Evolutionary conservation across 2,888 invertebrate genomes (phyloP).

Genomic region (Brachylomia viminalis): DNA sequence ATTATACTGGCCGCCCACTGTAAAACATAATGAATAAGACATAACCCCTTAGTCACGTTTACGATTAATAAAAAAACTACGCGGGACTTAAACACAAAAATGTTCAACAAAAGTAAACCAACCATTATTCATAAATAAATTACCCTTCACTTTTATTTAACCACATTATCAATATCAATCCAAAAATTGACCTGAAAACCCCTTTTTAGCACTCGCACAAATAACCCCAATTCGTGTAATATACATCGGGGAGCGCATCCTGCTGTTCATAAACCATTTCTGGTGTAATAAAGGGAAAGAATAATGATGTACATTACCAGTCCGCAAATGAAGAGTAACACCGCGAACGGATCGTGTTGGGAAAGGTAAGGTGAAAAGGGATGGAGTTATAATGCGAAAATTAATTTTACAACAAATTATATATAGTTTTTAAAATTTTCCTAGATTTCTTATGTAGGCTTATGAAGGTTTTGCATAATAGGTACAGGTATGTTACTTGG

Average conservation of each 20-base stretch:
- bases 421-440: neutral
- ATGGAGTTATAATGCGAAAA: neutral
- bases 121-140: conserved; percentile 21
- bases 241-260: conserved; percentile 36
- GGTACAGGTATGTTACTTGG: neutral
- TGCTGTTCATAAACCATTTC: conserved; percentile 58
- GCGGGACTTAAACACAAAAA: neutral
- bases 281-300: conserved; percentile 58
- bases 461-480: neutral
- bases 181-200: conserved; percentile 24
- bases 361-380: neutral
- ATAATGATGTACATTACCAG: conserved; percentile 60
- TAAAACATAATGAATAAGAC: neutral
- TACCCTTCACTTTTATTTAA: conserved; percentile 19
- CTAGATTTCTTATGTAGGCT: neutral
- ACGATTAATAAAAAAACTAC: neutral
- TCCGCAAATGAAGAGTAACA: conserved; percentile 64
- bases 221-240: conserved; percentile 45
- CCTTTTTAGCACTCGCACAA: conserved; percentile 32
- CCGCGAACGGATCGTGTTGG: neutral
- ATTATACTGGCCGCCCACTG: neutral
- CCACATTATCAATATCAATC: conserved; percentile 51
- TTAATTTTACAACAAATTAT: neutral
- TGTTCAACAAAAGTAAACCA: neutral
- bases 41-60: neutral